Evolutionary conservation across 2,888 invertebrate species (phyloP), one percentile per base, ranked within the genome.

Genomic region (Xylota sylvarum): DNA sequence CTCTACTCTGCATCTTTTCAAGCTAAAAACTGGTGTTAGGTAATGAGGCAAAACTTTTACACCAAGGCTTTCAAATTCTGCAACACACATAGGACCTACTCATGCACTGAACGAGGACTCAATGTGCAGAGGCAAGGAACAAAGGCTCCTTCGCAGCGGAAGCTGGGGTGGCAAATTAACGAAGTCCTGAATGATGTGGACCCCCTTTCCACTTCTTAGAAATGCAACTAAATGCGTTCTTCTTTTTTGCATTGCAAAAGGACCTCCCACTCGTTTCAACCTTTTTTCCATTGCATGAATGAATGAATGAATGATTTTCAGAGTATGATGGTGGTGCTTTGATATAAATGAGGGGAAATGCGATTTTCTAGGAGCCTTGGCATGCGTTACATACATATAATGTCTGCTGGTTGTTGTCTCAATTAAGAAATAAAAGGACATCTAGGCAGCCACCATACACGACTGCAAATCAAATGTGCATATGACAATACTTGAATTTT

Each of bases 31-130:
- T 72, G 86, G 82, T 78, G 86, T 86, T 86, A 86, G 86, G 86
- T 86, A 86, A 86, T 86, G 86, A 86, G 82, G 82, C 82, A 86
- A 67, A 86, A 78, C 82, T 86, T 86, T 82, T 82, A 78, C 86
- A 82, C 82, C 69, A 58, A 65, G 60, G 60, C 81, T 78, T 86
- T 86, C 72, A 77, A 76, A 84, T 83, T 43, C 72, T 60, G 32
- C 32, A 14, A 35, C 43, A 60, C 55, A 58, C 23, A 67, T 37
- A 56, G 62, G 52, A 62, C 64, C 55, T 56, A 72, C 27, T 67
- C 60, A 56, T 55, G 69, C 27, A 82, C 70, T 35, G 27, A 32
- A 27, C 30, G n/a, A 12, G 30, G 17, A 46, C 27, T 30, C 50
- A 1, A 1, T 55, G 27, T 32, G 43, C 4, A n/a, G 12, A 27